These are phyloP conservation scores for Adelosebastes latens DNA, from an alignment of 2,797 vertebrate species.

Conservation along the genomic window DNA sequence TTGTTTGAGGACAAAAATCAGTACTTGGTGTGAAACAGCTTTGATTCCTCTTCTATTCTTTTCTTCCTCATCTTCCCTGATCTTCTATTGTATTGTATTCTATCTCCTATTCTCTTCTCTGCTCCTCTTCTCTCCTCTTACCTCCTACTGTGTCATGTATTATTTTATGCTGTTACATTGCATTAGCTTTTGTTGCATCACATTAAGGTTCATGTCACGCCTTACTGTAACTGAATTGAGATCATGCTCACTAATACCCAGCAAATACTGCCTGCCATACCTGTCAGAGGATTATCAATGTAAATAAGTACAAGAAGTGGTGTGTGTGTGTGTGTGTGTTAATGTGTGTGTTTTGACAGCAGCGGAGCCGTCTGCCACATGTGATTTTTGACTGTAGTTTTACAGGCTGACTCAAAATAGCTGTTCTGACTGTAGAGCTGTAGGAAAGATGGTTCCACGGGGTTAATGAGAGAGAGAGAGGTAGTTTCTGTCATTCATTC, in stretches of 20 bases:
- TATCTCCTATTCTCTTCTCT: neutral
- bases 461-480: slow-evolving; percentile 38
- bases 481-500: slow-evolving; percentile 36
- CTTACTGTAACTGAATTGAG: slow-evolving; percentile 3
- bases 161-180: slow-evolving; percentile 8
- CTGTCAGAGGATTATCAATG: slow-evolving; percentile 19
- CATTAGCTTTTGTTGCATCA: slow-evolving; percentile 23
- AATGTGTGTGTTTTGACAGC: slow-evolving; percentile 28
- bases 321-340: neutral
- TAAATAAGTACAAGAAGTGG: slow-evolving; percentile 8
- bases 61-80: neutral
- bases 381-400: slow-evolving; percentile 39
- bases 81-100: neutral
- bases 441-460: slow-evolving; percentile 26
- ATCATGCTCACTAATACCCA: slow-evolving; percentile 1
- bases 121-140: neutral
- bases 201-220: slow-evolving; percentile 4
- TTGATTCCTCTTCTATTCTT: neutral
- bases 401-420: slow-evolving; percentile 37
- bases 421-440: slow-evolving; percentile 35
- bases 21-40: fast-evolving
- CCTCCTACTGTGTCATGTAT: neutral
- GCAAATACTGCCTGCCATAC: neutral
- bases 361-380: slow-evolving; percentile 32
- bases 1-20: too few species aligned